Evolutionary conservation across 92 coral and sea anemone species (phyloP).

Genomic region (Palythoa grandis): DNA sequence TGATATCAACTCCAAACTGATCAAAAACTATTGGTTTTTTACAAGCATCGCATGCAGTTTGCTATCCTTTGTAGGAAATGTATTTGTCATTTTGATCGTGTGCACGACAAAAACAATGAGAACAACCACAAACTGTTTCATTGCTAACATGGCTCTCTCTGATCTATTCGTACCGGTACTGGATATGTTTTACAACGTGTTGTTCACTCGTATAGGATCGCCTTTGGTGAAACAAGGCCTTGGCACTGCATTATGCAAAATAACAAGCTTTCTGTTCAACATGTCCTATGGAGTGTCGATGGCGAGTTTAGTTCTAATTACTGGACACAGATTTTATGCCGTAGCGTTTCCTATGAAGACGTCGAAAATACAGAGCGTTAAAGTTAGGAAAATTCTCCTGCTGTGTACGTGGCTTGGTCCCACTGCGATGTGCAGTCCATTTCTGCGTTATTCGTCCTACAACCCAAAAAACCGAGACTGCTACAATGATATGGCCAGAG

Average conservation of each 20-base stretch:
- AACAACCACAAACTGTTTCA: neutral
- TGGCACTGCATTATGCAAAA: neutral
- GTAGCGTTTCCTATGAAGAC: conserved; percentile 16
- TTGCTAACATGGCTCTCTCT: conserved; percentile 20
- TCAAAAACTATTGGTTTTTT: neutral
- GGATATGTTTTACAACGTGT: conserved; percentile 1
- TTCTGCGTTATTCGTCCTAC: neutral
- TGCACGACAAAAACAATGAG: neutral
- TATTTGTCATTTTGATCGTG: neutral
- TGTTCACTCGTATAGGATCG: neutral
- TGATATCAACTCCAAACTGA: neutral
- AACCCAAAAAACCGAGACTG: neutral
- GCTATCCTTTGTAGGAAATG: conserved; percentile 16
- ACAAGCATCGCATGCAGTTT: conserved; percentile 14
- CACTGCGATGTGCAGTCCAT: neutral
- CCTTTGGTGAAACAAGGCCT: neutral
- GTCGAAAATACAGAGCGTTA: neutral
- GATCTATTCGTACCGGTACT: conserved; percentile 3
- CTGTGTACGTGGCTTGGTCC: conserved; percentile 12
- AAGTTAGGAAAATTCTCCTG: neutral
- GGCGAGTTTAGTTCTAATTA: conserved; percentile 10
- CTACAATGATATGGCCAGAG: neutral
- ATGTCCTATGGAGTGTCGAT: conserved; percentile 33
- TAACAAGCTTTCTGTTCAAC: conserved; percentile 5
- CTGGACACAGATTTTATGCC: conserved; percentile 28